Evolutionary conservation across 2,888 invertebrate species (phyloP).

Genomic region (Meghimatium bilineatum): DNA sequence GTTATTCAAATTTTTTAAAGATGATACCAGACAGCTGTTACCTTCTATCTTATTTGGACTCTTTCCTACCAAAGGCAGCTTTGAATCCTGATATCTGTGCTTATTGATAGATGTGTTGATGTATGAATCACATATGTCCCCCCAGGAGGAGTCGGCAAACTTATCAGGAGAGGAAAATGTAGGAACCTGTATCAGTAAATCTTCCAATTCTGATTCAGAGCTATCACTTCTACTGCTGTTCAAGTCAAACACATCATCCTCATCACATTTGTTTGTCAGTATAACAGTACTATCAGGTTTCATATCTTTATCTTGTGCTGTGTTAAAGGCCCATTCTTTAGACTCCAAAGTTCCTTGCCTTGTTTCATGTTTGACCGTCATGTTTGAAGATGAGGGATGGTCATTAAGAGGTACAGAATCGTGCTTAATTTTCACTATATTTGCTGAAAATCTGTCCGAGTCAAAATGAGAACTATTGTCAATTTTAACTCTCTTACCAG

Average conservation of each 20-base stretch:
- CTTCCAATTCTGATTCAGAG: slow-evolving; percentile 1
- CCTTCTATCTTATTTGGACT: neutral
- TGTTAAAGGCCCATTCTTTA: neutral
- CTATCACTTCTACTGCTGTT: neutral
- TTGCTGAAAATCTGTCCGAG: slow-evolving; percentile 58
- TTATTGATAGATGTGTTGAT: slow-evolving; percentile 54
- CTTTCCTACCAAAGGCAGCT: neutral
- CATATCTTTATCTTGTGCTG: neutral
- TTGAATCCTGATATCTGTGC: neutral
- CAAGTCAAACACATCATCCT: neutral
- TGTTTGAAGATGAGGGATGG: neutral
- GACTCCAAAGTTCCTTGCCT: slow-evolving; percentile 55
- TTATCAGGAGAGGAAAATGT: slow-evolving; percentile 64
- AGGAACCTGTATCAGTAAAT: slow-evolving; percentile 39
- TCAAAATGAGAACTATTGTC: slow-evolving; percentile 59
- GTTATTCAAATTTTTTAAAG: neutral
- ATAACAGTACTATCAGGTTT: neutral
- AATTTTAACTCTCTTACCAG: slow-evolving; percentile 57
- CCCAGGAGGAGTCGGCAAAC: slow-evolving; percentile 65
- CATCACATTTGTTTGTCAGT: neutral
- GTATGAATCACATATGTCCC: slow-evolving; percentile 61
- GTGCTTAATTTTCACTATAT: slow-evolving; percentile 57
- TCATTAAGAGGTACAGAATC: slow-evolving; percentile 55
- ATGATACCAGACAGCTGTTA: neutral
- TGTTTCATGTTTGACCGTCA: slow-evolving; percentile 54